These are phyloP conservation scores for Amblyraja radiata DNA, from an alignment of 2,797 vertebrate species.

Conservation along the genomic window DNA sequence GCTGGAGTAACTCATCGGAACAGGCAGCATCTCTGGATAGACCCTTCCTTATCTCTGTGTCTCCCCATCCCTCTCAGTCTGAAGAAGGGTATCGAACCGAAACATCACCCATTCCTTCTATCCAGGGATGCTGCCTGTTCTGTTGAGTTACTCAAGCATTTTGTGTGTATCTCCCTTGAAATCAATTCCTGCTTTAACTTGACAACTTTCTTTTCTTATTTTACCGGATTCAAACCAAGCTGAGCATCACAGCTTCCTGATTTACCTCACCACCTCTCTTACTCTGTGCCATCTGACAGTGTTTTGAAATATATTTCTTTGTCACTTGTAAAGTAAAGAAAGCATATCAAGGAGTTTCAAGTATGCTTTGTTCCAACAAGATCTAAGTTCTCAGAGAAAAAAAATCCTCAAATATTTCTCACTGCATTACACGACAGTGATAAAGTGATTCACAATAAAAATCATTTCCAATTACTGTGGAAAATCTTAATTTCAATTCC, in stretches of 20 bases:
- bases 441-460: background rate
- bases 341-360: background rate
- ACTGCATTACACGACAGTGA: background rate
- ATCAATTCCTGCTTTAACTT: background rate
- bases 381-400: background rate
- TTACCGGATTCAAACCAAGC: background rate
- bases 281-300: background rate
- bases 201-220: background rate
- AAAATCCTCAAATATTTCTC: background rate
- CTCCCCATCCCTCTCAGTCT: too few species aligned
- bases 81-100: too few species aligned
- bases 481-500: slow-evolving; percentile 10
- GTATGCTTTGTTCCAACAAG: background rate
- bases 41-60: too few species aligned
- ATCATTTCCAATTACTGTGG: background rate
- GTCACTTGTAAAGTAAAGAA: background rate
- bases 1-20: too few species aligned
- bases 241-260: background rate
- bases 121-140: too few species aligned
- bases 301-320: background rate
- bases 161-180: background rate
- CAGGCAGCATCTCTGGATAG: too few species aligned
- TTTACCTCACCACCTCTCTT: background rate
- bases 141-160: too few species aligned
- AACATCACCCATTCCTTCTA: too few species aligned